Evolutionary conservation across 1,140 invertebrate genomes (phyloP).

Genomic region (Neelides sp.): DNA sequence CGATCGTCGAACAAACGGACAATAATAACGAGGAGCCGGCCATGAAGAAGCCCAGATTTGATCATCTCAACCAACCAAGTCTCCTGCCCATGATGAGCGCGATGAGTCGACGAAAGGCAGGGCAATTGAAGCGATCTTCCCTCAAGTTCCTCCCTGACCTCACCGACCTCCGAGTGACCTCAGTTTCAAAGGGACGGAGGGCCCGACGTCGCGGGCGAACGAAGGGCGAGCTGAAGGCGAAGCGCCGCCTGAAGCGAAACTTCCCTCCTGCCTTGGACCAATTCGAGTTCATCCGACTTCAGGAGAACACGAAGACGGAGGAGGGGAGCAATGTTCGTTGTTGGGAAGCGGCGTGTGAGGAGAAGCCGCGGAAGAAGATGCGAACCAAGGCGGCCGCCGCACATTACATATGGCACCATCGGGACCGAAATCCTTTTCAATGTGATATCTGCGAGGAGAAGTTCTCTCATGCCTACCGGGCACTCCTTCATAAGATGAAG

Average conservation of each 20-base stretch:
- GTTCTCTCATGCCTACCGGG: slow-evolving; percentile 38
- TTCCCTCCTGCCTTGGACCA: too few relatives aligned
- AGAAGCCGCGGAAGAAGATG: too few relatives aligned
- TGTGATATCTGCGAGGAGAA: slow-evolving; percentile 38
- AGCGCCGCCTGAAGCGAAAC: background rate
- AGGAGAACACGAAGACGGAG: too few relatives aligned
- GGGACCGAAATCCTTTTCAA: slow-evolving; percentile 31
- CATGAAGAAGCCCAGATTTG: too few relatives aligned
- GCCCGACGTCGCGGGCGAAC: background rate
- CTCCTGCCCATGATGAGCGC: background rate
- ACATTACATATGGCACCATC: slow-evolving; percentile 30
- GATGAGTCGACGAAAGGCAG: background rate
- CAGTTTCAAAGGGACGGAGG: too few relatives aligned
- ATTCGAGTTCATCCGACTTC: too few relatives aligned
- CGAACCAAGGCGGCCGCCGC: too few relatives aligned
- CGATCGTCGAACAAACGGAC: slow-evolving; percentile 3
- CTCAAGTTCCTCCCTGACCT: background rate
- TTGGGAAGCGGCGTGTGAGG: too few relatives aligned
- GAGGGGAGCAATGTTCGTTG: too few relatives aligned
- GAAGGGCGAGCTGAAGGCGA: background rate
- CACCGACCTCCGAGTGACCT: background rate
- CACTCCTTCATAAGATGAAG: slow-evolving; percentile 35
- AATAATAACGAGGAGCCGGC: background rate
- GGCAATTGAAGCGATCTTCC: too few relatives aligned
- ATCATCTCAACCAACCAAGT: too few relatives aligned